phyloP scores from a whole-genome alignment of 2,113 vertebrate species.

The Felis catus region DNA sequence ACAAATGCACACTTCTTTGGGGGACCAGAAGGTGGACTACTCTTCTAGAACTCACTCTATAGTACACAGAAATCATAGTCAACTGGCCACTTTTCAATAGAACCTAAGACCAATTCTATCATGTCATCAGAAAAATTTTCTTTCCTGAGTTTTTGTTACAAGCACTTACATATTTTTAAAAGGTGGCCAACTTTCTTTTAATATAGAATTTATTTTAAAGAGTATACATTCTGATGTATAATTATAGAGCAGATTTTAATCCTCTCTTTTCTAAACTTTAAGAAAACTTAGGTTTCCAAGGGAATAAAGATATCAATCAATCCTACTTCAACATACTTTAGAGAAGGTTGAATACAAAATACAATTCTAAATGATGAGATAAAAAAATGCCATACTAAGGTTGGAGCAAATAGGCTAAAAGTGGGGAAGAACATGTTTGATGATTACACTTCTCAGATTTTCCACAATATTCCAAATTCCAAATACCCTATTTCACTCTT shows the following conservation, averaged over 20 bases:
- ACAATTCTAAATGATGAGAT: constrained; percentile 53
- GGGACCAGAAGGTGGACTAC: neutral
- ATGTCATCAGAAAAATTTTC: neutral
- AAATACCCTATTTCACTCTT: neutral
- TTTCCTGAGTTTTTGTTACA: constrained; percentile 9
- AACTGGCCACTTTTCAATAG: neutral
- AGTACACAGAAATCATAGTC: neutral
- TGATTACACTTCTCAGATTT: constrained; percentile 31
- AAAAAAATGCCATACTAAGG: neutral
- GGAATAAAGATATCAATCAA: constrained; percentile 37
- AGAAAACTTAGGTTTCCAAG: constrained; percentile 56
- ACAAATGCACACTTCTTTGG: neutral
- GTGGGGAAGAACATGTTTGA: neutral
- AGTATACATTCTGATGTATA: constrained; percentile 28
- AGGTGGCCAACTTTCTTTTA: constrained; percentile 34
- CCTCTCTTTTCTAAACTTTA: constrained; percentile 50
- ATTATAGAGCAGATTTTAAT: constrained; percentile 19
- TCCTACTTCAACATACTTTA: constrained; percentile 32
- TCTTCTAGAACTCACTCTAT: neutral
- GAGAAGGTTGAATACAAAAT: constrained; percentile 8
- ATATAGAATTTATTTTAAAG: neutral
- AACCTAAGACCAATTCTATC: neutral
- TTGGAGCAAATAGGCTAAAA: neutral
- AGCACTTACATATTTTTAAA: constrained; percentile 49
- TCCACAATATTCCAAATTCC: neutral